Conservation (phyloP, 2,888 invertebrate genomes). For the Trissoscelio sp. region DNA sequence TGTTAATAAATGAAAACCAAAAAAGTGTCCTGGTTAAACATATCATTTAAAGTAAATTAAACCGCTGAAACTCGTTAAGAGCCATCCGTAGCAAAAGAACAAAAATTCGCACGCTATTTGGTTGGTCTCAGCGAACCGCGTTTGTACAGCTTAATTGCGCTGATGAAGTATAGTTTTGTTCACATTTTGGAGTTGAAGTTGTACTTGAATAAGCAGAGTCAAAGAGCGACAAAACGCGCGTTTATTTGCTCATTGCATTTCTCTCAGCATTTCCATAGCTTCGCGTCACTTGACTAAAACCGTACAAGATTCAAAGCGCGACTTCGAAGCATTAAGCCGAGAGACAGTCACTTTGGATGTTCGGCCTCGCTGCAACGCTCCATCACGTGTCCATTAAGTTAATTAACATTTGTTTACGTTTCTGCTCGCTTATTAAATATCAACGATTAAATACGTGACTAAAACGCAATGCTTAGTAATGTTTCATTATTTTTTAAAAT, state of each 20-base stretch:
- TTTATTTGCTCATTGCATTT: not conserved
- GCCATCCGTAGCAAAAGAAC: not conserved
- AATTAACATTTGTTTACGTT: conserved; percentile 22
- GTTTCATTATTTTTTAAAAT: no score
- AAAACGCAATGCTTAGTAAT: no score
- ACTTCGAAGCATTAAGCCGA: not conserved
- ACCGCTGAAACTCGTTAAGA: conserved; percentile 1
- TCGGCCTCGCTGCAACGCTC: not conserved
- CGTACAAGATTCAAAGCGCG: not conserved
- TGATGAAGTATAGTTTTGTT: conserved; percentile 19
- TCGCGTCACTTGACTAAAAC: not conserved
- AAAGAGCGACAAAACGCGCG: not conserved
- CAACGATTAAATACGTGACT: not conserved
- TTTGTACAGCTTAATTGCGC: conserved; percentile 1
- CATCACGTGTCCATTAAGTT: conserved; percentile 22
- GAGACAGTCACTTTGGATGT: not conserved
- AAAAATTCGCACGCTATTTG: not conserved
- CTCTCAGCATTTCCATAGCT: not conserved
- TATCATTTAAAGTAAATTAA: conserved; percentile 2
- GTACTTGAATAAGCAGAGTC: not conserved
- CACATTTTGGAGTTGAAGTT: not conserved
- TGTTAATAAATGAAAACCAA: not conserved
- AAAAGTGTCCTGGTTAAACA: not conserved
- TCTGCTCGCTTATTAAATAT: conserved; percentile 10
- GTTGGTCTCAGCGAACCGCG: not conserved